Evolutionary conservation across 2,797 vertebrate genomes (phyloP), one percentile per base, ranked within the genome.

Genomic region (Diplodus sargus): DNA sequence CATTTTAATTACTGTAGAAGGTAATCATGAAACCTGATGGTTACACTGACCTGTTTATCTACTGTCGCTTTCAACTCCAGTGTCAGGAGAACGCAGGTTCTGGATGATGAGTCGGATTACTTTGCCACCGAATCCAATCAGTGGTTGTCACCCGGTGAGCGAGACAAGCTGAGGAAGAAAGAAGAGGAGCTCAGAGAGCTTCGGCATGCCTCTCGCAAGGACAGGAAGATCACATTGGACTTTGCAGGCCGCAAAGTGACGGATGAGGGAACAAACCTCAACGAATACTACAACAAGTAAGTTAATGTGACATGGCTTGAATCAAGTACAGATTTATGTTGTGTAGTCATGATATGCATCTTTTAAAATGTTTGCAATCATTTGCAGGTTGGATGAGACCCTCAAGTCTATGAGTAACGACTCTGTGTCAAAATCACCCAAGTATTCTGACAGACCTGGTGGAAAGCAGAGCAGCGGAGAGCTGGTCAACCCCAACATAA

Each of bases 101-200:
- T 99, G n/a, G 98, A 99, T 3, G 98, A 99, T 4, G 97, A 99
- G 73, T 97, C 96, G 0, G 98, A 99, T 94, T 99, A 99, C 90
- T 99, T 99, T 84, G 96, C 97, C 47, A 92, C 96, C 0, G 97
- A 99, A 75, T 97, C 98, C 85, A 99, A 99, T 89, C 97, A 98
- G 91, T 99, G 98, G 98, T 91, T 99, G 11, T 97, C 97, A 13
- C 95, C 95, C 53, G 78, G 90, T 25, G 98, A 99, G 63, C 93
- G 98, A 4, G 96, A 98, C 22, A 92, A 93, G 0, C 86, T 99
- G 56, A 95, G 94, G 82, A 97, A 94, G 79, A 95, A 93, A 76
- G 97, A 98, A 58, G 96, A 96, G 82, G 98, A 99, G 89, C 94
- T 99, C 12, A 84, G 93, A 51, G 97, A 98, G 61, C 95, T 99